phyloP scores from a whole-genome alignment of 2,888 invertebrate species.

The Diarsia rubi region DNA sequence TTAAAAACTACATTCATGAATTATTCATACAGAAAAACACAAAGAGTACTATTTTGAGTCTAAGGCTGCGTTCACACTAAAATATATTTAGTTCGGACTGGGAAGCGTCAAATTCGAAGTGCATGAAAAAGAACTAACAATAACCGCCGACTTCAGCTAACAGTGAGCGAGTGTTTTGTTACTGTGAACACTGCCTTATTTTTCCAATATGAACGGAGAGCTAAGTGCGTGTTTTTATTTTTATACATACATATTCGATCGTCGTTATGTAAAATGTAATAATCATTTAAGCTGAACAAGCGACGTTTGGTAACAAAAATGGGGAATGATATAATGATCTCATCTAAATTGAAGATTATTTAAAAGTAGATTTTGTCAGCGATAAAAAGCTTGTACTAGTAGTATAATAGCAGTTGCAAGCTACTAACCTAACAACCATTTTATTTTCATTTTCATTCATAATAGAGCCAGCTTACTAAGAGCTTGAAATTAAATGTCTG shows the following conservation, averaged over 20 bases:
- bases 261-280: not conserved
- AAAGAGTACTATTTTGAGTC: not conserved
- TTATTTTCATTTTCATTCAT: no score
- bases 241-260: not conserved
- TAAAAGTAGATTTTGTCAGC: not conserved
- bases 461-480: not conserved
- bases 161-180: not conserved
- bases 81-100: not conserved
- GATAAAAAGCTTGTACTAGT: not conserved
- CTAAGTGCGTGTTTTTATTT: not conserved
- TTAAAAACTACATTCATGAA: constrained; percentile 32
- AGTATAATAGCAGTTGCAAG: not conserved
- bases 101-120: not conserved
- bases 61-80: not conserved
- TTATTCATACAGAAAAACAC: not conserved
- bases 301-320: not conserved
- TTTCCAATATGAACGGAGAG: not conserved
- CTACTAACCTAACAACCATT: not conserved
- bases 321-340: not conserved
- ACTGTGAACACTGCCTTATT: not conserved
- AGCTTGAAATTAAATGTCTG: constrained; percentile 20
- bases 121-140: no score
- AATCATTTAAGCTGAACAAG: not conserved
- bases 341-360: not conserved
- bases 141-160: not conserved